These are phyloP conservation scores for Lasioglossum morio DNA, from an alignment of 2,888 invertebrate species.

Conservation along the genomic window DNA sequence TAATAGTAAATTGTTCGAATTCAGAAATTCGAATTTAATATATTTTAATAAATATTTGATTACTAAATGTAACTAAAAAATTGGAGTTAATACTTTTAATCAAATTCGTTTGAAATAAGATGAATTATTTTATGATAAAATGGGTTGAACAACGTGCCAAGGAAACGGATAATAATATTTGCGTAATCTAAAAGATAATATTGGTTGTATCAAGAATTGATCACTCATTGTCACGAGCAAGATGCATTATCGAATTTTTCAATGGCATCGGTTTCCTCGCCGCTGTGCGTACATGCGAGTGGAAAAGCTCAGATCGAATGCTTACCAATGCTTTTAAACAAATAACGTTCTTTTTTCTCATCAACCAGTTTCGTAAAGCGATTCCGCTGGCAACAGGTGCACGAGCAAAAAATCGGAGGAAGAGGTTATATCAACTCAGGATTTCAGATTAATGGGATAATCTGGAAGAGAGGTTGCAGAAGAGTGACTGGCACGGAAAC, in stretches of 20 bases:
- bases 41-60: background rate
- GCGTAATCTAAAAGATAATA: background rate
- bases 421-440: slow-evolving; percentile 60
- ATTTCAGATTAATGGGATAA: slow-evolving; percentile 69
- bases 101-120: too few relatives aligned
- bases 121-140: too few relatives aligned
- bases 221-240: background rate
- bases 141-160: background rate
- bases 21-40: background rate
- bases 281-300: background rate
- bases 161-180: background rate
- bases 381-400: slow-evolving; percentile 75
- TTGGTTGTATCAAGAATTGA: background rate
- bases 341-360: background rate
- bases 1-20: background rate
- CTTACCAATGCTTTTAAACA: background rate
- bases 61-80: background rate
- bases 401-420: slow-evolving; percentile 44
- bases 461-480: slow-evolving; percentile 41
- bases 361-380: background rate
- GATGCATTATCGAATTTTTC: too few relatives aligned
- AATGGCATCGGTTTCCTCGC: background rate
- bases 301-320: background rate
- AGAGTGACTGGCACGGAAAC: slow-evolving; percentile 40
- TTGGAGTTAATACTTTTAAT: background rate